These are phyloP conservation scores for Branchellion lobata DNA, from an alignment of 2,888 invertebrate species.

Conservation along the genomic window DNA sequence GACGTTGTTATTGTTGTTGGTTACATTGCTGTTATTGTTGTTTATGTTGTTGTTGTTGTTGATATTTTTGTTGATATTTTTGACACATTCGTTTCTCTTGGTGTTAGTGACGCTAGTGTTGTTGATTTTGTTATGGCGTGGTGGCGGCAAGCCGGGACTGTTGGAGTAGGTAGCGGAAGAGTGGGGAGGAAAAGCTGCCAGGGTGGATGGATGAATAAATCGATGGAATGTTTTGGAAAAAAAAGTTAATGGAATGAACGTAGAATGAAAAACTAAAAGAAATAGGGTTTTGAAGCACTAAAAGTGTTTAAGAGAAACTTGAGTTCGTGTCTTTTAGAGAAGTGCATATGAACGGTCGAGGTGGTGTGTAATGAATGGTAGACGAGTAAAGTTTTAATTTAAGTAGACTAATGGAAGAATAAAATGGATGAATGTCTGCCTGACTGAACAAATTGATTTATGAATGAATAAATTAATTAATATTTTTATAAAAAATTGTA, in stretches of 20 bases:
- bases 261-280: no score
- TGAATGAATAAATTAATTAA: slow-evolving; percentile 19
- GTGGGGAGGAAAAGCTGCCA: neutral
- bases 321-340: no score
- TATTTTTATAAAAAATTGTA: no score
- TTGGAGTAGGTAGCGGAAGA: neutral
- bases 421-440: neutral
- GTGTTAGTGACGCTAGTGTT: neutral
- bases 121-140: neutral
- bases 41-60: neutral
- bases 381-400: no score
- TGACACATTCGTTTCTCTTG: neutral
- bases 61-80: neutral
- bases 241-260: no score
- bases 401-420: neutral
- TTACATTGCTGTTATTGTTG: neutral
- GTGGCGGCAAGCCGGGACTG: neutral
- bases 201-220: slow-evolving; percentile 21
- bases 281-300: no score
- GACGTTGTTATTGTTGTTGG: neutral
- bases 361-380: no score
- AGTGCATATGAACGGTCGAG: no score
- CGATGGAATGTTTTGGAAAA: no score
- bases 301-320: no score
- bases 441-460: neutral